Evolutionary conservation across 2,888 invertebrate genomes (phyloP).

Genomic region (Hirtodrosophila cameraria): DNA sequence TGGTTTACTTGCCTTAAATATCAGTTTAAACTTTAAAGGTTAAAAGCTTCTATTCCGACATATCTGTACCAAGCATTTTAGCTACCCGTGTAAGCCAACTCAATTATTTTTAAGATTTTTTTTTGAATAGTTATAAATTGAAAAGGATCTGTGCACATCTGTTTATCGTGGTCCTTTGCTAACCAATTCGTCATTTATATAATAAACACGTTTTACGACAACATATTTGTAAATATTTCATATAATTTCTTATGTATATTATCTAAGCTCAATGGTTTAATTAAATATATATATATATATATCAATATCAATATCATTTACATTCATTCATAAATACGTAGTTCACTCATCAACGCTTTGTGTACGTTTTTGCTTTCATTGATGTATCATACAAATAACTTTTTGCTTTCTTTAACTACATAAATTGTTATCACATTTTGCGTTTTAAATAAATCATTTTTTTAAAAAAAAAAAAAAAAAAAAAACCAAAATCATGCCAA

Average conservation of each 20-base stretch:
- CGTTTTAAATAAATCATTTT: conserved; percentile 59
- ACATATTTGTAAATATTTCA: conserved; percentile 59
- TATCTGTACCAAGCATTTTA: too few relatives aligned
- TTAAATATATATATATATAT: conserved; percentile 39
- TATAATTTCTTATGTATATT: conserved; percentile 45
- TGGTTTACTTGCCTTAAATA: conserved; percentile 14
- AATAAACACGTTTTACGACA: conserved; percentile 31
- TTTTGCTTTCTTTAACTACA: conserved; percentile 49
- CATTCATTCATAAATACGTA: conserved; percentile 20
- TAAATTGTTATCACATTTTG: conserved; percentile 68
- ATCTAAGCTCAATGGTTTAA: conserved; percentile 34
- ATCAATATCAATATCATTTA: conserved; percentile 31
- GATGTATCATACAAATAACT: conserved; percentile 67
- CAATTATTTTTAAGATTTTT: conserved; percentile 35
- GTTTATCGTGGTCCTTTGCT: conserved; percentile 29
- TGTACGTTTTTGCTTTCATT: conserved; percentile 76
- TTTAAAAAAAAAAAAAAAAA: conserved; percentile 44
- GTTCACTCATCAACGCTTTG: conserved; percentile 75
- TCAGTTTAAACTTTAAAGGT: too few relatives aligned
- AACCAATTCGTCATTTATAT: conserved; percentile 25
- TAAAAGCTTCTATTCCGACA: too few relatives aligned
- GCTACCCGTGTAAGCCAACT: conserved; percentile 23
- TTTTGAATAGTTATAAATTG: too few relatives aligned
- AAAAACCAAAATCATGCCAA: conserved; percentile 58
- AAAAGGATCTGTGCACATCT: conserved; percentile 20